Conservation (phyloP, 1,140 invertebrate species). For the Ptiloglossa arizonensis region DNA sequence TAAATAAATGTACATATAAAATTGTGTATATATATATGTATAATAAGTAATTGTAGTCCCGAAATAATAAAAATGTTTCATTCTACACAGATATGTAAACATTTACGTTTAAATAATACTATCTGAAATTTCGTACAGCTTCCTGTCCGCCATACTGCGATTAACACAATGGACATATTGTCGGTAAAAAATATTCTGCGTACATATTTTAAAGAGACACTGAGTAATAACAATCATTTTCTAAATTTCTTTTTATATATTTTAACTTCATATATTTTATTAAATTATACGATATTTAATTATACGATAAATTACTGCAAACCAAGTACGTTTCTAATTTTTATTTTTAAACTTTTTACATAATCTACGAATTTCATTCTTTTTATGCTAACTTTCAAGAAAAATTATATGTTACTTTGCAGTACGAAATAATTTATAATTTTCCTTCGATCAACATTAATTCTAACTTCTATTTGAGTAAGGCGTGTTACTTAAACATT, state of each 20-base stretch:
- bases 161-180: neutral
- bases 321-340: neutral
- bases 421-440: neutral
- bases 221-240: neutral
- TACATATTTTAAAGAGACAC: neutral
- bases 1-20: too few relatives aligned
- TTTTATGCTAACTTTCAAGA: too few relatives aligned
- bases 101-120: neutral
- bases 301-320: neutral
- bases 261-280: neutral
- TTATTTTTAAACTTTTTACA: neutral
- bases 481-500: neutral
- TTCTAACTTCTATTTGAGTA: neutral
- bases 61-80: neutral
- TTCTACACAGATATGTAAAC: neutral
- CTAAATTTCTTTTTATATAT: neutral
- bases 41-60: neutral
- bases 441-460: neutral
- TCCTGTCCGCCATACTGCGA: constrained; percentile 35
- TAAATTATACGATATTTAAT: too few relatives aligned
- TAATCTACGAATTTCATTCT: neutral
- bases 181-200: neutral
- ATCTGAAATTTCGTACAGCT: constrained; percentile 1
- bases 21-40: too few relatives aligned
- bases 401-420: neutral